A percentile compares a stretch with the other conserved stretches of the same genome.
Conservation (phyloP, 2,113 vertebrate genomes). For the Panurus biarmicus region DNA sequence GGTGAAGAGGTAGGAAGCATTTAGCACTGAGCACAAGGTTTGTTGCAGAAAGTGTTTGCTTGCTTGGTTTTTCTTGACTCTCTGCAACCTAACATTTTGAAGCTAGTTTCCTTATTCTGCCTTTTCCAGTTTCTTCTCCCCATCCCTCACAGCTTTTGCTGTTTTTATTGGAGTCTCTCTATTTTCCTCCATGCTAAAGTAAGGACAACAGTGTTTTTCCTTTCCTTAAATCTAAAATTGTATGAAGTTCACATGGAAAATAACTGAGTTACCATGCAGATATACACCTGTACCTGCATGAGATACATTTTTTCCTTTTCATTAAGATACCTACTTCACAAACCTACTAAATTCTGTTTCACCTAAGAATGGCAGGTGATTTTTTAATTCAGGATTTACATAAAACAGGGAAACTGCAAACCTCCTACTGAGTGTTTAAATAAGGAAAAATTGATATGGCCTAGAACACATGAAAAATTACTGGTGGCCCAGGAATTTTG, state of each 20-base stretch:
- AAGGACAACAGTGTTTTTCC: neutral
- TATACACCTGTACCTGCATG: too few species aligned
- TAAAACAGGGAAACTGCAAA: neutral
- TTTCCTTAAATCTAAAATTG: neutral
- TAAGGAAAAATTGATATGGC: neutral
- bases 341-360: neutral
- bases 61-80: neutral
- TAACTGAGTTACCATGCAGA: accelerated
- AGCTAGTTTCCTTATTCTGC: neutral
- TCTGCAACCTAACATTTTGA: neutral
- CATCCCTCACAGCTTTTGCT: neutral
- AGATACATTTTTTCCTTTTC: neutral
- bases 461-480: neutral
- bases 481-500: neutral
- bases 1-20: neutral
- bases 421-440: neutral
- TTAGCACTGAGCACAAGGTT: neutral
- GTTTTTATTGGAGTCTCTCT: neutral
- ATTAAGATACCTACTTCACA: neutral
- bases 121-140: neutral
- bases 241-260: neutral
- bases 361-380: neutral
- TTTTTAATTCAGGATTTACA: neutral
- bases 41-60: neutral
- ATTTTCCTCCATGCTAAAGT: neutral